These are phyloP conservation scores for Phalacrocorax aristotelis DNA, from an alignment of 2,113 vertebrate species.

Conservation along the genomic window DNA sequence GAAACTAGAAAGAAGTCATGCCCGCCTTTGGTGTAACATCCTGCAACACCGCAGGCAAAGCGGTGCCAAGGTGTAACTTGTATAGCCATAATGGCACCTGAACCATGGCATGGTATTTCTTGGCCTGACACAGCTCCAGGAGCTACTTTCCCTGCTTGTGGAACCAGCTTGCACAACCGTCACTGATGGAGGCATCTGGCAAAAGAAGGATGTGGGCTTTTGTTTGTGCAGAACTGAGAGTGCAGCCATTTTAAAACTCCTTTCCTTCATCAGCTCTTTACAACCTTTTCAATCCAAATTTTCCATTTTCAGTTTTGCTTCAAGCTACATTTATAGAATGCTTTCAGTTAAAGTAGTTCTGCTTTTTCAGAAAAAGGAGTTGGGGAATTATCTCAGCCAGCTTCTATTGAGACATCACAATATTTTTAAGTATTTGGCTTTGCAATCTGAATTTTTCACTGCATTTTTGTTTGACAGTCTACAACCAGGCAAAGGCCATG, in stretches of 20 bases:
- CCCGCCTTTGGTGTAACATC: neutral
- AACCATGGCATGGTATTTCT: neutral
- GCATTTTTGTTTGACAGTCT: neutral
- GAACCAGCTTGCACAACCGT: neutral
- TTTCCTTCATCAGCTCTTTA: neutral
- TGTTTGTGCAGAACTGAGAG: neutral
- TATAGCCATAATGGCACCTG: neutral
- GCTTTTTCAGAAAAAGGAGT: neutral
- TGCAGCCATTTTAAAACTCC: neutral
- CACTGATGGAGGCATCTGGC: neutral
- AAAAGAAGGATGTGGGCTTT: neutral
- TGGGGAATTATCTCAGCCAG: neutral
- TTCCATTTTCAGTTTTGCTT: neutral
- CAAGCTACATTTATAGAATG: neutral
- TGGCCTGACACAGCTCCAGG: neutral
- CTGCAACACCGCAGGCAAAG: neutral
- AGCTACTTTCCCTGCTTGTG: neutral
- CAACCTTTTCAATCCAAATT: neutral
- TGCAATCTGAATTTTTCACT: neutral
- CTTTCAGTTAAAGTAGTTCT: neutral
- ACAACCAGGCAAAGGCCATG: neutral
- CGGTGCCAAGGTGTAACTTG: neutral
- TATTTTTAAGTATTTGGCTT: neutral
- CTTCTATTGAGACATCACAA: neutral
- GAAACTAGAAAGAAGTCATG: neutral